These are phyloP conservation scores for Mactromeris polynyma DNA, from an alignment of 2,888 invertebrate genomes.

Conservation along the genomic window DNA sequence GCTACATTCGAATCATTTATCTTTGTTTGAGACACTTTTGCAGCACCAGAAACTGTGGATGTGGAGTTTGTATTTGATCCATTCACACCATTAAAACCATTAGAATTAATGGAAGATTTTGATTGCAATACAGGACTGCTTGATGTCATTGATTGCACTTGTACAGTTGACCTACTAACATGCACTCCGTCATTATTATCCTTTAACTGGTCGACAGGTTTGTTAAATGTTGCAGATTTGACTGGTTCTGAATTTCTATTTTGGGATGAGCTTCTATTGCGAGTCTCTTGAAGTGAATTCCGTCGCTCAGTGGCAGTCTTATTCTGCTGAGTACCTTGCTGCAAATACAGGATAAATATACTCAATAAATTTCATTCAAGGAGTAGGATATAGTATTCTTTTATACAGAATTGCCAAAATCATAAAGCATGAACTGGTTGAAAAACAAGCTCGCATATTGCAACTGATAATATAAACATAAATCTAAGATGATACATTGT, in stretches of 20 bases:
- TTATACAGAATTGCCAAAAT: too few relatives aligned
- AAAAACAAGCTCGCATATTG: too few relatives aligned
- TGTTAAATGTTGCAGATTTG: slow-evolving; percentile 15
- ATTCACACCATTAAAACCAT: slow-evolving; percentile 36
- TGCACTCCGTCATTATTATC: background rate
- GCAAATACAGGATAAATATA: slow-evolving; percentile 26
- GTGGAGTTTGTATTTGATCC: background rate
- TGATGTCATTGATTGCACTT: slow-evolving; percentile 37
- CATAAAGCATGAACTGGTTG: too few relatives aligned
- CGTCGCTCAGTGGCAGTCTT: slow-evolving; percentile 39
- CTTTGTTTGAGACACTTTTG: background rate
- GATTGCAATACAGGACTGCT: slow-evolving; percentile 7
- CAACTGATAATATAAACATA: too few relatives aligned
- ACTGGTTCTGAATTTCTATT: slow-evolving; percentile 38
- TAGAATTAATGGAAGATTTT: slow-evolving; percentile 12
- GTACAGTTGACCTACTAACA: slow-evolving; percentile 15
- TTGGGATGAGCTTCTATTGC: slow-evolving; percentile 3
- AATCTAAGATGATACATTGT: too few relatives aligned
- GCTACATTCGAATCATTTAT: slow-evolving; percentile 4
- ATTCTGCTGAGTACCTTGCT: slow-evolving; percentile 70
- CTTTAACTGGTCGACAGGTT: slow-evolving; percentile 21
- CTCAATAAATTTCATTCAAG: too few relatives aligned
- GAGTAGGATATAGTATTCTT: too few relatives aligned
- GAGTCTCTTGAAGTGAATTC: slow-evolving; percentile 42
- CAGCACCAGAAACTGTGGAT: background rate